Conservation (phyloP, 2,888 invertebrate species). For the Drosophila glabriapex region DNA sequence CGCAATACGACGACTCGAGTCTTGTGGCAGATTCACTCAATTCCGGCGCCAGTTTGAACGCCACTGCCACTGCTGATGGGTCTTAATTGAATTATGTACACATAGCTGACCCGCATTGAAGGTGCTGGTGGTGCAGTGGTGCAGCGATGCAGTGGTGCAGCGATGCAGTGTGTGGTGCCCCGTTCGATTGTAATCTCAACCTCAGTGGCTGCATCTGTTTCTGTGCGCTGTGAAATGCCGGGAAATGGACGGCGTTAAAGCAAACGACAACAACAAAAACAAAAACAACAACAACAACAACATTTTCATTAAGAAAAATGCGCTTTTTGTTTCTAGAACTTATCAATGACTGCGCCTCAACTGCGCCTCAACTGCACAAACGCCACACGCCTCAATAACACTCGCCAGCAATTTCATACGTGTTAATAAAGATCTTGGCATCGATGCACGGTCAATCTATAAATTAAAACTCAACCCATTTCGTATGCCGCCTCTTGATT, state of each 20-base stretch:
- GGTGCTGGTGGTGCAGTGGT: neutral
- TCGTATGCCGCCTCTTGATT: conserved; percentile 23
- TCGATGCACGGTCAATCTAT: conserved; percentile 24
- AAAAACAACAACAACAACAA: conserved; percentile 5
- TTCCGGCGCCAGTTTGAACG: conserved; percentile 17
- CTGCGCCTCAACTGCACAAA: conserved; percentile 5
- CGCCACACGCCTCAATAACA: conserved; percentile 18
- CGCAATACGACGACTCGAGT: conserved; percentile 10
- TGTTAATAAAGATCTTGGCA: conserved; percentile 45
- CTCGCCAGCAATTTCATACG: conserved; percentile 30
- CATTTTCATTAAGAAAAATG: conserved; percentile 60
- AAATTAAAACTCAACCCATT: conserved; percentile 23
- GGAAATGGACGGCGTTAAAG: neutral
- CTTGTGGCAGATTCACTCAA: conserved; percentile 27
- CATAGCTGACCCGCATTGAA: conserved; percentile 40
- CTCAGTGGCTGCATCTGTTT: conserved; percentile 27
- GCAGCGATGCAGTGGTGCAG: neutral
- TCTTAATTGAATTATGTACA: conserved; percentile 61
- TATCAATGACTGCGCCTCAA: conserved; percentile 44
- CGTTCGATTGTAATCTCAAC: conserved; percentile 5
- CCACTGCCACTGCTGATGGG: conserved; percentile 28
- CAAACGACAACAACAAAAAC: neutral
- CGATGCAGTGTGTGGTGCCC: neutral
- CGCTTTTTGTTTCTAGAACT: conserved; percentile 45
- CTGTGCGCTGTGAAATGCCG: neutral